A percentile compares a stretch with the other conserved stretches of the same genome.
Conservation (phyloP, 2,113 vertebrate genomes). For the Ceratotherium simum region DNA sequence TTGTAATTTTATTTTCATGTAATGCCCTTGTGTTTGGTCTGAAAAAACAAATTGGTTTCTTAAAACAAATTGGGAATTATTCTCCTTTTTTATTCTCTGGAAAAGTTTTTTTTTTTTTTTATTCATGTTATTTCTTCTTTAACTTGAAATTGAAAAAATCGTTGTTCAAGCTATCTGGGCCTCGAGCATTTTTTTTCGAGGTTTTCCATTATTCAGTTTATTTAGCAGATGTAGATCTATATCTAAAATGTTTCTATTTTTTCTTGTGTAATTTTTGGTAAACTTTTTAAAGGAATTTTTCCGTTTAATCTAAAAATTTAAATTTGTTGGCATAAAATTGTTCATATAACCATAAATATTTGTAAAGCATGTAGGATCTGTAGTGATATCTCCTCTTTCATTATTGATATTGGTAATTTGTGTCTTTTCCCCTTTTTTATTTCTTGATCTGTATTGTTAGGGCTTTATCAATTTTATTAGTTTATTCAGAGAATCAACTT, state of each 20-base stretch:
- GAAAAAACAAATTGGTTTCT: slow-evolving; percentile 8
- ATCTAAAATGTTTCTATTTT: background rate
- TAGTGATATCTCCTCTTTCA: background rate
- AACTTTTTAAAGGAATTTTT: slow-evolving; percentile 3
- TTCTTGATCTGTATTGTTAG: background rate
- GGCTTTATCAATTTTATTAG: background rate
- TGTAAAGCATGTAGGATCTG: background rate
- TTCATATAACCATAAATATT: background rate
- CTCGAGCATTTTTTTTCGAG: background rate
- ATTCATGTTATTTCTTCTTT: slow-evolving; percentile 6
- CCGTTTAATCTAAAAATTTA: background rate
- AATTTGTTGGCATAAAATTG: background rate
- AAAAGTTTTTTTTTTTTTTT: background rate
- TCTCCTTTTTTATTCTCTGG: background rate
- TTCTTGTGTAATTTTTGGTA: slow-evolving; percentile 1
- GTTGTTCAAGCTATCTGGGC: background rate
- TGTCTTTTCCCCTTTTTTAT: background rate
- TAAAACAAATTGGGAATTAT: background rate
- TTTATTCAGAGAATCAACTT: background rate
- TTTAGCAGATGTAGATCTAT: background rate
- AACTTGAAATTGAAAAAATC: background rate
- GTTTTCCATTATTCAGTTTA: background rate
- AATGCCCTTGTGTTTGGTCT: background rate
- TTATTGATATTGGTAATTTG: background rate
- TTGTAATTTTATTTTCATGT: background rate